Conservation (phyloP, 2,113 vertebrate genomes). For the Stomatorhinus ivindoensis region DNA sequence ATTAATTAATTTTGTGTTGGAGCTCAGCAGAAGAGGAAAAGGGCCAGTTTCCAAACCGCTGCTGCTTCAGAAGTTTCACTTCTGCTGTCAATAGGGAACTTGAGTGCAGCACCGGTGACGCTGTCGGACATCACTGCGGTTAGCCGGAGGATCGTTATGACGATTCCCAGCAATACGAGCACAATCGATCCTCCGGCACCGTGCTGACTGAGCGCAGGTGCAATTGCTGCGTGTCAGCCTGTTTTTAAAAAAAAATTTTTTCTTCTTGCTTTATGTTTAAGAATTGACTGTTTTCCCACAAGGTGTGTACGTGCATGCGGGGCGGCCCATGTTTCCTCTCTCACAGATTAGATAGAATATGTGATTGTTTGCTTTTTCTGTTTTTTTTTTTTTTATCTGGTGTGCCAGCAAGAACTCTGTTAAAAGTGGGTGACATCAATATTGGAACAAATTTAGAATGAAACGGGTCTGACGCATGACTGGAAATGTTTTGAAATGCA, state of each 20-base stretch:
- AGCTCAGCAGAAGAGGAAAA: constrained; percentile 4
- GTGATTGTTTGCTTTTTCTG: neutral
- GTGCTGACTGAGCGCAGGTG: neutral
- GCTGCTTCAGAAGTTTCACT: constrained; percentile 1
- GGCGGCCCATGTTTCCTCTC: neutral
- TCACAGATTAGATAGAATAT: neutral
- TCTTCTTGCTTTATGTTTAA: neutral
- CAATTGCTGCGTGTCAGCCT: neutral
- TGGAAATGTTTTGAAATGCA: neutral
- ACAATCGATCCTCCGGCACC: neutral
- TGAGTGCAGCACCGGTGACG: neutral
- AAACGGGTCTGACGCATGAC: neutral
- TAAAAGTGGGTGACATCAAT: neutral
- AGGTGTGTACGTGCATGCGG: neutral
- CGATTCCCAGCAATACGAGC: neutral
- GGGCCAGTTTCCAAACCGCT: neutral
- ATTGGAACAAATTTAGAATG: neutral
- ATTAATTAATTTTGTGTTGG: neutral
- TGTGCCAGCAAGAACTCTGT: neutral
- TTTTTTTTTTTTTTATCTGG: neutral
- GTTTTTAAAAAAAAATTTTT: neutral
- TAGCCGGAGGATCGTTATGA: neutral
- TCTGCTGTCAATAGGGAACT: constrained; percentile 14
- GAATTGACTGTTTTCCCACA: neutral
- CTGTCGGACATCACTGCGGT: neutral